Evolutionary conservation across 2,888 invertebrate genomes (phyloP).

Genomic region (Coelinius sp.): DNA sequence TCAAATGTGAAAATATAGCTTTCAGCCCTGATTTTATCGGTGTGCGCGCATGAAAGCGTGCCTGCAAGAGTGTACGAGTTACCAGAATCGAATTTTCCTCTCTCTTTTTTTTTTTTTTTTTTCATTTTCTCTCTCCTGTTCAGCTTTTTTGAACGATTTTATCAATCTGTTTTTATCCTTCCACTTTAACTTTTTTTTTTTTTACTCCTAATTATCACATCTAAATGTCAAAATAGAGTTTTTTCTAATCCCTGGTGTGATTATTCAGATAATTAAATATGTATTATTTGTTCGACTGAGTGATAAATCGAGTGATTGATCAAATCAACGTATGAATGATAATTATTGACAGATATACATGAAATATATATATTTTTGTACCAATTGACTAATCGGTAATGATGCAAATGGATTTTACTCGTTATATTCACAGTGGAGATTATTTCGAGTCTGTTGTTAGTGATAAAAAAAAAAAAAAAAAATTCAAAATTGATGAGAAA

Average conservation of each 20-base stretch:
- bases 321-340: background rate
- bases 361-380: conserved; percentile 22
- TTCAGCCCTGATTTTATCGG: conserved; percentile 18
- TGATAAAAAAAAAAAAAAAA: background rate
- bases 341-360: conserved; percentile 18
- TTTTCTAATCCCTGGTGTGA: background rate
- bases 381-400: background rate
- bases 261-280: background rate
- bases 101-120: conserved; percentile 32
- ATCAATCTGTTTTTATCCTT: background rate
- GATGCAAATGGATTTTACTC: conserved; percentile 5
- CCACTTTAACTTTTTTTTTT: background rate
- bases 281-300: conserved; percentile 14
- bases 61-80: conserved; percentile 57
- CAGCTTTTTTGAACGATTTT: conserved; percentile 31
- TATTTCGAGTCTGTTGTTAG: background rate
- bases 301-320: conserved; percentile 13
- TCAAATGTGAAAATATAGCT: background rate
- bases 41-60: conserved; percentile 39
- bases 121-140: too few species aligned
- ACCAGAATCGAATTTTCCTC: conserved; percentile 53
- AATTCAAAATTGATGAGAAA: background rate
- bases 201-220: background rate
- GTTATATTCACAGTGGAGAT: background rate
- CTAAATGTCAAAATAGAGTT: background rate